phyloP scores from a whole-genome alignment of 2,888 invertebrate genomes.

The Hemithea aestivaria region DNA sequence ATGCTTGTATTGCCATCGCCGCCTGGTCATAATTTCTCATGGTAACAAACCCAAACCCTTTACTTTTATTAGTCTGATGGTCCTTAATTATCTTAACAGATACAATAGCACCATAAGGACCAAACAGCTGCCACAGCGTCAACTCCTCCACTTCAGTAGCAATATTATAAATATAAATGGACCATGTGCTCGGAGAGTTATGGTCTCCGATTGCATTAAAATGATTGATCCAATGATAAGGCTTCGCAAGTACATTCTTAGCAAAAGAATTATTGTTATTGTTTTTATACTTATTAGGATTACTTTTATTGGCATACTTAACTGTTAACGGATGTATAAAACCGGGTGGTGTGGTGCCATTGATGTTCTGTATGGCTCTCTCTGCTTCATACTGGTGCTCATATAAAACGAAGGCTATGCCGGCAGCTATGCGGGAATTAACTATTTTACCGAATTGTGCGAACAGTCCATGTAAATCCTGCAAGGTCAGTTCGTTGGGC shows the following conservation, averaged over 20 bases:
- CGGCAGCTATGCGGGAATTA: constrained; percentile 77
- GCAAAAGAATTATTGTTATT: constrained; percentile 68
- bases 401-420: constrained; percentile 76
- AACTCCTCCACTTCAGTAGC: constrained; percentile 75
- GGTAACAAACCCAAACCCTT: constrained; percentile 77
- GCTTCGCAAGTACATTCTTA: constrained; percentile 67
- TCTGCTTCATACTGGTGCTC: constrained; percentile 76
- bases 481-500: constrained; percentile 78
- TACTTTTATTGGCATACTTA: constrained; percentile 79
- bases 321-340: constrained; percentile 77
- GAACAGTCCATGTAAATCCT: constrained; percentile 76
- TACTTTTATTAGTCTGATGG: constrained; percentile 76
- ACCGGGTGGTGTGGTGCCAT: constrained; percentile 72
- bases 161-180: constrained; percentile 77
- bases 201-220: constrained; percentile 73
- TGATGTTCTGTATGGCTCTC: constrained; percentile 71
- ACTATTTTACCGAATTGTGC: constrained; percentile 79
- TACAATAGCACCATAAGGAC: constrained; percentile 79
- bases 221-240: constrained; percentile 75
- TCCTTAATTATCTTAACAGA: constrained; percentile 78
- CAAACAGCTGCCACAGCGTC: constrained; percentile 75
- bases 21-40: constrained; percentile 79
- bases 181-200: constrained; percentile 74
- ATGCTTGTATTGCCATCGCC: constrained; percentile 75
- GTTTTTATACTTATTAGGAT: constrained; percentile 74